These are phyloP conservation scores for Drosophila buzzatii DNA, from an alignment of 2,888 invertebrate species.

Conservation along the genomic window DNA sequence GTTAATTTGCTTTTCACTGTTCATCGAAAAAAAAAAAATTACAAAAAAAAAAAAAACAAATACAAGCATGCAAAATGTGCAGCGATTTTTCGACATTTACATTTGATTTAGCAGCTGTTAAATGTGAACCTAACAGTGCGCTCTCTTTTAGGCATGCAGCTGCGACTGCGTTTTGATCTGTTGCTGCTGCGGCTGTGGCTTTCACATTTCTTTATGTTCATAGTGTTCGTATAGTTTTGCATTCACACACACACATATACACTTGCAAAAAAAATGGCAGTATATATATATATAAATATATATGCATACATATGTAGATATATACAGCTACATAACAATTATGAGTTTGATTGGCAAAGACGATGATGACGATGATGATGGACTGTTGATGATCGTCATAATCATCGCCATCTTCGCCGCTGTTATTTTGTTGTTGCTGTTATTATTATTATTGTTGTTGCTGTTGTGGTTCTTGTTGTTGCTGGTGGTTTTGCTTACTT, in stretches of 20 bases:
- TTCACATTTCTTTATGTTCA: slow-evolving; percentile 32
- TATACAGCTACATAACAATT: slow-evolving; percentile 17
- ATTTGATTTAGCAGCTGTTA: slow-evolving; percentile 20
- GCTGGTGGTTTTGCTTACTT: slow-evolving; percentile 64
- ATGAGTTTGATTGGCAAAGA: slow-evolving; percentile 24
- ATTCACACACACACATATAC: slow-evolving; percentile 34
- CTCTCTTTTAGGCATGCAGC: slow-evolving; percentile 22
- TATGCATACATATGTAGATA: not conserved
- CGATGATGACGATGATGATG: slow-evolving; percentile 19
- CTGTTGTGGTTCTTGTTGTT: slow-evolving; percentile 10
- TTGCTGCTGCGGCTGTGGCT: slow-evolving; percentile 18
- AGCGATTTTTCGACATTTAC: not conserved
- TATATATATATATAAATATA: not conserved
- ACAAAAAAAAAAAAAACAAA: slow-evolving; percentile 13
- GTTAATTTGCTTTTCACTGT: slow-evolving; percentile 31
- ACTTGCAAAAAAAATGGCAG: slow-evolving; percentile 33
- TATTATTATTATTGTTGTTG: slow-evolving; percentile 18
- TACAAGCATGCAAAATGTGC: slow-evolving; percentile 12
- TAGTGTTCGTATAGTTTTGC: slow-evolving; percentile 29
- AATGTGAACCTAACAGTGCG: slow-evolving; percentile 8
- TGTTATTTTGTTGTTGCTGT: slow-evolving; percentile 27
- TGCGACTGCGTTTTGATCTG: slow-evolving; percentile 31
- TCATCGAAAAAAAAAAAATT: slow-evolving; percentile 33
- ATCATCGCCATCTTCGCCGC: slow-evolving; percentile 28
- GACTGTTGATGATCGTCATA: slow-evolving; percentile 8